Base-by-base conservation (phyloP, 2,888 invertebrate species). In the Drosophila putrida region DNA sequence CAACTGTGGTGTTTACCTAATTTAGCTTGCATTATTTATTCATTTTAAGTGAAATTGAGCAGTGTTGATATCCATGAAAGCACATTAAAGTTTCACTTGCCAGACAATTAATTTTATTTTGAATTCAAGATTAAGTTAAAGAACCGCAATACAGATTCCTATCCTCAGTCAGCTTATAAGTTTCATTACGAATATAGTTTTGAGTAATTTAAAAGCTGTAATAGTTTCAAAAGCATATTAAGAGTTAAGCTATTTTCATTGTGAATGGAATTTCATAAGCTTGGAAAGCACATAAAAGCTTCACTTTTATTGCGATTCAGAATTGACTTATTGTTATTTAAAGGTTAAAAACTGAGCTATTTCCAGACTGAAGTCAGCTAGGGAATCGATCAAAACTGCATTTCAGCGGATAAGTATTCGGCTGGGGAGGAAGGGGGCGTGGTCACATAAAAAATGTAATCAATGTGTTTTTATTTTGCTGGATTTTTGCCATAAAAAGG, bases 401-500 rank as follows among this genome's bases (percentile, higher is more conserved):
- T 6, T 31, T 6, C 31, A 31, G 31, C 31, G 31, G 8, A 8
- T 31, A 8, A 6, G 31, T 9, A 31, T 6, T 9, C 2, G 31
- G 2, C 31, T 5, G 28, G 28, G 28, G 28, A 28, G 28, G 28
- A n/a, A n/a, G 31, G 9, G 49, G 59, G 50, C 60, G 60, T 43
- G 27, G 27, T 20, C 43, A 27, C 58, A 58, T 59, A 31, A 53
- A 71, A 64, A 54, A 51, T 50, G 73, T 73, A 78, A 70, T 78
- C 78, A 78, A 63, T 64, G 70, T 58, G 69, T 73, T 81, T 81
- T 67, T 64, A 60, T 70, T 73, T 72, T 20, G 58, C 50, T 62
- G 27, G 44, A 10, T 8, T 46, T 13, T n/a, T 9, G 47, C 6
- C 28, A 10, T 35, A 50, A 20, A 46, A 38, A 20, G 36, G 13